Evolutionary conservation across 2,797 vertebrate genomes (phyloP).

Genomic region (Sebastes wilsoni): DNA sequence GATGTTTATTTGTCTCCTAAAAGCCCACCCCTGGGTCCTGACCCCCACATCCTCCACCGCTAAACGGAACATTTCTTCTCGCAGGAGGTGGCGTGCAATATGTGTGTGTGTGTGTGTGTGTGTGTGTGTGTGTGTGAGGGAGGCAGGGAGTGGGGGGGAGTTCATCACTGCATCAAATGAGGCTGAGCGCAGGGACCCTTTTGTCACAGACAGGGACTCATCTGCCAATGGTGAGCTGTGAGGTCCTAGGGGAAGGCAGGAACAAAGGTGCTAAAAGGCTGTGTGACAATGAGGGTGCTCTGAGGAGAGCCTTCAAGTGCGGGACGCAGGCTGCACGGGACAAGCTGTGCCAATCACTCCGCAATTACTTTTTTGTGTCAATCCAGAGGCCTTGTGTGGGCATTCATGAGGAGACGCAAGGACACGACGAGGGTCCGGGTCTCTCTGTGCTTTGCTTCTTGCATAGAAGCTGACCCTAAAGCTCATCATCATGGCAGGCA

Average conservation of each 20-base stretch:
- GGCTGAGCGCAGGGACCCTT: slow-evolving; percentile 86
- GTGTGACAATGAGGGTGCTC: slow-evolving; percentile 88
- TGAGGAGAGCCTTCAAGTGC: slow-evolving; percentile 79
- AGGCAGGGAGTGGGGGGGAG: slow-evolving; percentile 52
- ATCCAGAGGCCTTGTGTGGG: slow-evolving; percentile 69
- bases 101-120: slow-evolving; percentile 27
- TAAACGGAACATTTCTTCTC: slow-evolving; percentile 74
- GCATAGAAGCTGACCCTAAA: slow-evolving; percentile 39
- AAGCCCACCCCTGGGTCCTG: slow-evolving; percentile 79
- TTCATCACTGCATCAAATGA: slow-evolving; percentile 81
- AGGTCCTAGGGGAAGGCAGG: slow-evolving; percentile 85
- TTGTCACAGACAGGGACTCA: slow-evolving; percentile 90
- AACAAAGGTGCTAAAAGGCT: slow-evolving; percentile 98
- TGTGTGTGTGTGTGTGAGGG: background rate
- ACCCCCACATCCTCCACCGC: slow-evolving; percentile 68
- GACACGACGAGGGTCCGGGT: slow-evolving; percentile 40
- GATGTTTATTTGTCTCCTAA: slow-evolving; percentile 90
- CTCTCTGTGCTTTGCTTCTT: slow-evolving; percentile 30
- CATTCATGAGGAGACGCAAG: slow-evolving; percentile 67
- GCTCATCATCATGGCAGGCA: slow-evolving; percentile 16
- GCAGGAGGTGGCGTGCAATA: slow-evolving; percentile 65
- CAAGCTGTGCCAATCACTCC: slow-evolving; percentile 83
- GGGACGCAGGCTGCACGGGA: slow-evolving; percentile 74
- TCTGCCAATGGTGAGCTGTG: slow-evolving; percentile 89
- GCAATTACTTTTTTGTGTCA: slow-evolving; percentile 80